Conservation (phyloP, 2,113 vertebrate genomes). For the Columba janthina region DNA sequence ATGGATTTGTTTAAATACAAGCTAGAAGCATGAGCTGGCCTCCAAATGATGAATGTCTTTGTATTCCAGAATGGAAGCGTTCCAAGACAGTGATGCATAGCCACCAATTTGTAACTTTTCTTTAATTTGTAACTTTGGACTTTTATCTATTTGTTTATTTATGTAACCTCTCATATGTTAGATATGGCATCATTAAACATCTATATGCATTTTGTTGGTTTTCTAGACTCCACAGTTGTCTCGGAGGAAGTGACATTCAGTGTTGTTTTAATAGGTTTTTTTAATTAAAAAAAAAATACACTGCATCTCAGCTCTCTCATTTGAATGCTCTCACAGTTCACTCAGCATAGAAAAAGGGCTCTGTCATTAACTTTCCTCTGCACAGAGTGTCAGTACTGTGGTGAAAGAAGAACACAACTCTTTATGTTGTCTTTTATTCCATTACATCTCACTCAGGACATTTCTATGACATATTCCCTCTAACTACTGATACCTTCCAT, state of each 20-base stretch:
- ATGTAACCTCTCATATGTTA: background rate
- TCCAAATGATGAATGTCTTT: slow-evolving; percentile 27
- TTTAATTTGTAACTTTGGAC: background rate
- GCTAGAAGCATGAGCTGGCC: slow-evolving; percentile 18
- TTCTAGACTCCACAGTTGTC: background rate
- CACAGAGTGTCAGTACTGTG: background rate
- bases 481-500: background rate
- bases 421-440: background rate
- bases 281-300: background rate
- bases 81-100: slow-evolving; percentile 46
- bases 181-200: background rate
- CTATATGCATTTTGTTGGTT: background rate
- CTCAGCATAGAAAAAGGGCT: background rate
- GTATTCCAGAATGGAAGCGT: slow-evolving; percentile 28
- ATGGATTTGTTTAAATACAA: slow-evolving; percentile 53
- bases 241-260: background rate
- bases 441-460: background rate
- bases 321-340: background rate
- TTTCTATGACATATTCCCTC: background rate
- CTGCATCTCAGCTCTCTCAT: background rate
- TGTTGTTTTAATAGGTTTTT: background rate
- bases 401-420: background rate
- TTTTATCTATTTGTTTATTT: slow-evolving; percentile 6
- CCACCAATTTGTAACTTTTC: slow-evolving; percentile 40
- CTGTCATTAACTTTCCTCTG: background rate